Conservation (phyloP, 2,888 invertebrate genomes). For the Thymelicus sylvestris region DNA sequence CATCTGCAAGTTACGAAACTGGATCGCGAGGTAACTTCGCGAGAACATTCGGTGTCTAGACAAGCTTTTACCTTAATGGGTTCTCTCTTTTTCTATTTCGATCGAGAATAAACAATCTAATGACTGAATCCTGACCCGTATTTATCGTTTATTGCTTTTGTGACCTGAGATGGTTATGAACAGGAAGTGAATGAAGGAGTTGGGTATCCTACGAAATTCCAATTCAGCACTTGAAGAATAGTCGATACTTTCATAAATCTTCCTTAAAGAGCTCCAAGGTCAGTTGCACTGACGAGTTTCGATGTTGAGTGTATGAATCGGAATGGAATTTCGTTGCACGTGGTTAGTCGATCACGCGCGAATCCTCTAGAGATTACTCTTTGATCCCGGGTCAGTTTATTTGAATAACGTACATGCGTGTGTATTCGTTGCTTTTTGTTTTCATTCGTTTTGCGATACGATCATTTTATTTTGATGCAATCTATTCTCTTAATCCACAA, state of each 20-base stretch:
- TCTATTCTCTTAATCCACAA: neutral
- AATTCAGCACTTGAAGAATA: too few relatives aligned
- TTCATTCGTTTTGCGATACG: neutral
- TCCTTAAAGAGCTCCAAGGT: neutral
- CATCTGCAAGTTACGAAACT: conserved; percentile 25
- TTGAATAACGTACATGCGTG: neutral
- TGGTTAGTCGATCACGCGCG: conserved; percentile 6
- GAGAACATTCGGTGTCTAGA: conserved; percentile 17
- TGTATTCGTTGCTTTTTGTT: conserved; percentile 5
- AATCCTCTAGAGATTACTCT: conserved; percentile 10
- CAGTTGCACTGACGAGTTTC: neutral
- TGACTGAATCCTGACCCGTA: neutral
- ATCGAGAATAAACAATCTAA: conserved; percentile 7
- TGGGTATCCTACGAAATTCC: too few relatives aligned
- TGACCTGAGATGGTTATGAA: too few relatives aligned
- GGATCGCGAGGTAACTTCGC: conserved; percentile 14
- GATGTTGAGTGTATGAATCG: neutral
- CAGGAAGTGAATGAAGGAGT: too few relatives aligned
- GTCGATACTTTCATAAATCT: neutral
- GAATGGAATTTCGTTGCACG: neutral
- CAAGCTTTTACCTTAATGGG: conserved; percentile 22
- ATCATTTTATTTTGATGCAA: neutral
- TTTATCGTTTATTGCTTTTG: neutral
- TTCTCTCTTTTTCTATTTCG: neutral
- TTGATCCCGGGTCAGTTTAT: conserved; percentile 15